Conservation (phyloP, 2,888 invertebrate species). For the Teinopalpus imperialis region DNA sequence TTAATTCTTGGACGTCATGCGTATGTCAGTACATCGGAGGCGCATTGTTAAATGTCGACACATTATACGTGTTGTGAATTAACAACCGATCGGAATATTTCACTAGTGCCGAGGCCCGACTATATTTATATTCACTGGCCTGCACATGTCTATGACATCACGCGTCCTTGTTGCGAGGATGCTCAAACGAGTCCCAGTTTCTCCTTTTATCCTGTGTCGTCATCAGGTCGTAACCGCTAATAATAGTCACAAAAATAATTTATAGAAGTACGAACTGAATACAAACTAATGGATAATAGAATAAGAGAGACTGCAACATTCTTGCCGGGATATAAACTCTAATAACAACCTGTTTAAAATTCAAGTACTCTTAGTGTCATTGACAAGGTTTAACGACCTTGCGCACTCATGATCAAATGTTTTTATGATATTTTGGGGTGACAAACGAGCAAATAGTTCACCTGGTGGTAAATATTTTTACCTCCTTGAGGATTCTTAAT, state of each 20-base stretch:
- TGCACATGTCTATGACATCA: slow-evolving; percentile 68
- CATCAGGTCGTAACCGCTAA: slow-evolving; percentile 52
- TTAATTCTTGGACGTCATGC: slow-evolving; percentile 21
- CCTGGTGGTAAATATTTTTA: no score
- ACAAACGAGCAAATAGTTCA: no score
- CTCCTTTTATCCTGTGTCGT: slow-evolving; percentile 74
- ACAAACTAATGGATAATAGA: no score
- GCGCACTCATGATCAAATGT: no score
- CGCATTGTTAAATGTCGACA: slow-evolving; percentile 41
- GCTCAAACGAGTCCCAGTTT: slow-evolving; percentile 65
- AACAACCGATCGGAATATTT: slow-evolving; percentile 45
- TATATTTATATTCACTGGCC: slow-evolving; percentile 59
- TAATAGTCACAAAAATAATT: slow-evolving; percentile 45
- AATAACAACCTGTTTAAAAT: no score
- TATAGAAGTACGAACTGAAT: slow-evolving; percentile 31
- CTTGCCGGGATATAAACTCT: no score
- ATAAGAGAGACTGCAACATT: no score
- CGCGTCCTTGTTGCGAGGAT: slow-evolving; percentile 73
- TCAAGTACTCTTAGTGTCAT: no score
- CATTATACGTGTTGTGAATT: slow-evolving; percentile 62
- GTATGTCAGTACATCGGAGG: slow-evolving; percentile 24
- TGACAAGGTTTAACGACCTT: no score
- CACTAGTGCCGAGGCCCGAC: slow-evolving; percentile 27
- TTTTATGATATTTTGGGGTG: no score
- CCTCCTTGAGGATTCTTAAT: no score